phyloP scores from a whole-genome alignment of 2,113 vertebrate species.

The Talpa occidentalis region DNA sequence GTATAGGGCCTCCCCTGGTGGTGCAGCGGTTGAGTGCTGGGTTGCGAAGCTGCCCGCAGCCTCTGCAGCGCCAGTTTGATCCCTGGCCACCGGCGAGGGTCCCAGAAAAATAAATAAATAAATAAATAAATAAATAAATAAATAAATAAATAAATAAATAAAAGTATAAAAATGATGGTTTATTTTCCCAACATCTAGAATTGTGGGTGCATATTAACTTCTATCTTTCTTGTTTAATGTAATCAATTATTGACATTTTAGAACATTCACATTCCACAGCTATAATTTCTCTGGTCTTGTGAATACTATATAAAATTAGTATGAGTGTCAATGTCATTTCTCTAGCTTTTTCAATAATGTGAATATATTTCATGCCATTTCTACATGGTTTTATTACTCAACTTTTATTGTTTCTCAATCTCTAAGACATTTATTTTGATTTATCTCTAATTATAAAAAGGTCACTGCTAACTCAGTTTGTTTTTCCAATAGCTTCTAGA shows the following conservation, averaged over 20 bases:
- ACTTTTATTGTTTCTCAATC: background rate
- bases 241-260: background rate
- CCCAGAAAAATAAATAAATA: too few species aligned
- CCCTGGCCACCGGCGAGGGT: too few species aligned
- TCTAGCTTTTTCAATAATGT: background rate
- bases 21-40: too few species aligned
- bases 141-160: too few species aligned
- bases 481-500: background rate
- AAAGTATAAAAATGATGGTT: background rate
- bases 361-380: background rate
- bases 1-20: too few species aligned
- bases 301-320: background rate
- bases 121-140: too few species aligned
- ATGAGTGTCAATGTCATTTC: background rate
- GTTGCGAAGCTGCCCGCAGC: too few species aligned
- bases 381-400: background rate
- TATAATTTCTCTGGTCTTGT: background rate
- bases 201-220: background rate
- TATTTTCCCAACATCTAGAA: background rate
- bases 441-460: background rate
- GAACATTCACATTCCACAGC: background rate
- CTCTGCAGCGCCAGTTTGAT: too few species aligned
- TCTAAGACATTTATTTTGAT: background rate
- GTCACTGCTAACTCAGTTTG: background rate
- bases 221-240: background rate